Conservation (phyloP, 1,140 invertebrate genomes). For the Plectrocnemia conspersa region DNA sequence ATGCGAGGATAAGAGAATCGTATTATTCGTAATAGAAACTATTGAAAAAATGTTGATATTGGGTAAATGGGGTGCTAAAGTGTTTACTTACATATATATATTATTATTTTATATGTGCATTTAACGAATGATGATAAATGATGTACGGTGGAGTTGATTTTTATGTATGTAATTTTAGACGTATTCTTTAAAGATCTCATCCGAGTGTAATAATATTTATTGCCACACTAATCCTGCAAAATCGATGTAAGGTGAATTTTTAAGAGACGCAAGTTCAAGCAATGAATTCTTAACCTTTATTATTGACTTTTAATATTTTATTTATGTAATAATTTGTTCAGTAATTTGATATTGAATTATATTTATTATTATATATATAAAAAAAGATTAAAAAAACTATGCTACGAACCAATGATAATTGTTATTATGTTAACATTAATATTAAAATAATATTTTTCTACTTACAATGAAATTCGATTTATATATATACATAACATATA, state of each 20-base stretch:
- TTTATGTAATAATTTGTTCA: too few relatives aligned
- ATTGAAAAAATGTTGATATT: constrained; percentile 21
- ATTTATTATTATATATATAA: too few relatives aligned
- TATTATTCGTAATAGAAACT: constrained; percentile 16
- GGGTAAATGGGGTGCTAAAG: constrained; percentile 19
- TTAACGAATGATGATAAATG: constrained; percentile 1
- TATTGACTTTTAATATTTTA: too few relatives aligned
- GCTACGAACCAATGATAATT: constrained; percentile 22
- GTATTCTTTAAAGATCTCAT: constrained; percentile 20
- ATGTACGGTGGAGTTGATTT: neutral
- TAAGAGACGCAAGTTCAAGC: too few relatives aligned
- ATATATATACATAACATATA: too few relatives aligned
- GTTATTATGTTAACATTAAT: constrained; percentile 15
- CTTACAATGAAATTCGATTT: constrained; percentile 10
- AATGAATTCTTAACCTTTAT: too few relatives aligned
- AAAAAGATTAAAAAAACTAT: too few relatives aligned
- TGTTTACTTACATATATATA: neutral
- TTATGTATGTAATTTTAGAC: constrained; percentile 14
- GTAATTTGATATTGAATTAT: too few relatives aligned
- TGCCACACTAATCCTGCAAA: neutral
- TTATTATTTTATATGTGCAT: constrained; percentile 9
- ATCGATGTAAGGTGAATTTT: too few relatives aligned
- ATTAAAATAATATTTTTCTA: constrained; percentile 23
- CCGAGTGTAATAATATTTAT: constrained; percentile 14
- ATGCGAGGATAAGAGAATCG: constrained; percentile 15